phyloP scores from a whole-genome alignment of 2,888 invertebrate genomes.

The Agonopterix alstromeriana region DNA sequence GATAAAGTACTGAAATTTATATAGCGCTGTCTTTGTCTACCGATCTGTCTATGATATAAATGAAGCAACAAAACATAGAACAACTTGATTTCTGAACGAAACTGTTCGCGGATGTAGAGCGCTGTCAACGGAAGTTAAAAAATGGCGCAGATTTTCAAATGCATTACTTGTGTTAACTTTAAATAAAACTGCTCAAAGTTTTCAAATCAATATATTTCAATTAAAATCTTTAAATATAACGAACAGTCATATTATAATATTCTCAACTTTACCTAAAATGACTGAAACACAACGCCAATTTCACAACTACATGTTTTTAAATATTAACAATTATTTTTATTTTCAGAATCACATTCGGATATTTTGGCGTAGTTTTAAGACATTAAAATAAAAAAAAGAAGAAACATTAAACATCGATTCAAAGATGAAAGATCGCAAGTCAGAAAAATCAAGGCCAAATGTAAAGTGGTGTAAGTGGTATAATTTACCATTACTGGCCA shows the following conservation, averaged over 20 bases:
- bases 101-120: background rate
- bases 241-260: conserved; percentile 48
- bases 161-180: background rate
- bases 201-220: conserved; percentile 54
- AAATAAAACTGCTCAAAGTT: conserved; percentile 25
- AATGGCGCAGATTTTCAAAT: background rate
- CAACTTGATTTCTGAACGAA: background rate
- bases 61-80: background rate
- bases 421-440: background rate
- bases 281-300: conserved; percentile 63
- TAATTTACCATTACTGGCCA: too few relatives aligned
- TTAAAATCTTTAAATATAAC: conserved; percentile 71
- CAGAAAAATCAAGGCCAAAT: too few relatives aligned
- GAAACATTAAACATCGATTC: conserved; percentile 8
- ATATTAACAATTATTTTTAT: conserved; percentile 25
- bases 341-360: conserved; percentile 32
- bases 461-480: too few relatives aligned
- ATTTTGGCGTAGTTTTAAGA: conserved; percentile 20
- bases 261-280: conserved; percentile 48
- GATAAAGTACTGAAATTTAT: too few relatives aligned
- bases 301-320: conserved; percentile 64
- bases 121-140: conserved; percentile 1
- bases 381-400: conserved; percentile 8
- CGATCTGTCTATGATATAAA: background rate
- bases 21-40: too few relatives aligned